phyloP scores from a whole-genome alignment of 2,797 vertebrate genomes.

The Scolopax rusticola region DNA sequence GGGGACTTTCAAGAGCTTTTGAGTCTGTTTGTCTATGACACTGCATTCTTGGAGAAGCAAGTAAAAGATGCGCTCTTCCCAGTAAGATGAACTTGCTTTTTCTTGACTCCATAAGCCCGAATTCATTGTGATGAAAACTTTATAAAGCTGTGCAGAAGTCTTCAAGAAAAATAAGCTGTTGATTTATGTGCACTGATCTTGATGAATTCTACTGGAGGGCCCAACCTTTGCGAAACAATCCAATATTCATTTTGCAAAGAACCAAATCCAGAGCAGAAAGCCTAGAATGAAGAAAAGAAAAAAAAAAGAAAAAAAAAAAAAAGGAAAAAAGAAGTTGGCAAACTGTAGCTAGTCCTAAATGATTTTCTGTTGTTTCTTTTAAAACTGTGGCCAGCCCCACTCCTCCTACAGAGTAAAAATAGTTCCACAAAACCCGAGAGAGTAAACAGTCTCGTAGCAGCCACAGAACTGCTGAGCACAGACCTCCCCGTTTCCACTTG shows the following conservation, averaged over 20 bases:
- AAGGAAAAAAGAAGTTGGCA: not conserved
- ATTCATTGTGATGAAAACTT: constrained; percentile 88
- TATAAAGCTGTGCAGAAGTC: constrained; percentile 16
- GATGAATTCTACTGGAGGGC: constrained; percentile 43
- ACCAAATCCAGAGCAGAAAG: constrained; percentile 56
- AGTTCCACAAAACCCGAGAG: not conserved
- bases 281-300: constrained; percentile 53
- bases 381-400: not conserved
- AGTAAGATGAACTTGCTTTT: constrained; percentile 90
- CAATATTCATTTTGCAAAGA: constrained; percentile 65
- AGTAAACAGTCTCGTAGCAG: not conserved
- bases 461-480: not conserved
- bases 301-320: not conserved
- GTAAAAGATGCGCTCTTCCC: constrained; percentile 96
- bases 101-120: constrained; percentile 96
- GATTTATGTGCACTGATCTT: not conserved
- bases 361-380: not conserved
- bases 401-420: not conserved
- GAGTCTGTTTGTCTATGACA: constrained; percentile 91
- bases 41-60: constrained; percentile 94
- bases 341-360: not conserved
- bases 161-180: constrained; percentile 36
- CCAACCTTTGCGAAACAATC: constrained; percentile 44
- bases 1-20: constrained; percentile 92
- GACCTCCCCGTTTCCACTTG: not conserved